Conservation (phyloP, 2,888 invertebrate species). For the Drosophila anomalipes region DNA sequence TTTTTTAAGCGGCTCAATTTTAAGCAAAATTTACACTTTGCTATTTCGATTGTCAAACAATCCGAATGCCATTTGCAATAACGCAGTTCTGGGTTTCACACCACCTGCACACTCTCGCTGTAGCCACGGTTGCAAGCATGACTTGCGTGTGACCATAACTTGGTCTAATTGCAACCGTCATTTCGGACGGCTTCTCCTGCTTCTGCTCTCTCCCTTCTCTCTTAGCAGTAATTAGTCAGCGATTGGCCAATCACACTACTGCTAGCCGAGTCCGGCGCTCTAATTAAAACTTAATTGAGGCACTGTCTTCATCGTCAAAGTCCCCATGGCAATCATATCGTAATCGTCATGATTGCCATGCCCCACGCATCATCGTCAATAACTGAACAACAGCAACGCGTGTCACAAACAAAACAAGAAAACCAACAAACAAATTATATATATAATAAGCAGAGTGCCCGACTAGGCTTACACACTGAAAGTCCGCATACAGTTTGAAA, state of each 20-base stretch:
- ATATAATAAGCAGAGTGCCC: neutral
- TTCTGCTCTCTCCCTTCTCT: neutral
- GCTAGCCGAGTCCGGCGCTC: neutral
- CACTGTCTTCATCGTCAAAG: constrained; percentile 1
- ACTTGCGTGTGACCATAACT: constrained; percentile 1
- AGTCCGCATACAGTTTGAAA: neutral
- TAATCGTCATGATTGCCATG: constrained; percentile 1
- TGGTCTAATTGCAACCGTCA: neutral
- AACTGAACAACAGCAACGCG: neutral
- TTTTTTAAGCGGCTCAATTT: neutral
- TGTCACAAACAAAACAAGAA: constrained; percentile 6
- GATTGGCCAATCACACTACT: neutral
- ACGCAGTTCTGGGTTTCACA: too few species aligned
- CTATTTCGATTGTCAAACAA: neutral
- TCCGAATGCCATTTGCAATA: neutral
- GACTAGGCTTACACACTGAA: neutral
- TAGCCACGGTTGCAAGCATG: neutral
- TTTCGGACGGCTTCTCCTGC: neutral
- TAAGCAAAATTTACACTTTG: neutral
- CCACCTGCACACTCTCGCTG: neutral
- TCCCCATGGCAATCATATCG: constrained; percentile 6
- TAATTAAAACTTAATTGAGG: constrained; percentile 13
- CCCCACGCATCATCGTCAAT: constrained; percentile 8
- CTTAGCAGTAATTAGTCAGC: constrained; percentile 5
- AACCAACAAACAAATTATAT: constrained; percentile 2